These are phyloP conservation scores for Corydoras maculifer DNA, from an alignment of 2,113 vertebrate genomes.

Conservation along the genomic window DNA sequence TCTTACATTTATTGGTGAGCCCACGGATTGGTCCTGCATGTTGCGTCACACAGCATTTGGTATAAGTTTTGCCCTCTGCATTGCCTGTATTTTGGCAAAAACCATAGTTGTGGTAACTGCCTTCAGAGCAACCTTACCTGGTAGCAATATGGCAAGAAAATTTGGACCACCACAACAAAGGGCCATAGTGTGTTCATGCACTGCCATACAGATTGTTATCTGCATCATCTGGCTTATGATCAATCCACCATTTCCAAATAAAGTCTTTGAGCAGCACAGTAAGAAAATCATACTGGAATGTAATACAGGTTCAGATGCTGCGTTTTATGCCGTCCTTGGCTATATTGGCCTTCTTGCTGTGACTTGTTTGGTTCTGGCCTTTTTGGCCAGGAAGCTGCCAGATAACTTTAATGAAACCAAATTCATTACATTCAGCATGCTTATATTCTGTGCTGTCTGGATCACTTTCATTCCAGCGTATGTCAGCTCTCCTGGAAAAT, in stretches of 20 bases:
- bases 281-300: slow-evolving; percentile 64
- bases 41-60: slow-evolving; percentile 49
- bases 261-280: slow-evolving; percentile 48
- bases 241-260: slow-evolving; percentile 60
- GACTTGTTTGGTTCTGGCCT: slow-evolving; percentile 47
- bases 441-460: slow-evolving; percentile 55
- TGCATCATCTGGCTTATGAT: slow-evolving; percentile 60
- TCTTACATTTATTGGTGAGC: slow-evolving; percentile 50
- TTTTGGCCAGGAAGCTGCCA: slow-evolving; percentile 50
- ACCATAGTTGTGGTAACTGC: slow-evolving; percentile 50
- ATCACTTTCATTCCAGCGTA: slow-evolving; percentile 53
- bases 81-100: slow-evolving; percentile 52
- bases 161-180: slow-evolving; percentile 49
- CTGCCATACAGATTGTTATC: slow-evolving; percentile 60
- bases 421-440: slow-evolving; percentile 54
- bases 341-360: slow-evolving; percentile 48
- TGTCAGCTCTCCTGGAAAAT: slow-evolving; percentile 53
- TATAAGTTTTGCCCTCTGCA: slow-evolving; percentile 48
- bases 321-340: slow-evolving; percentile 46
- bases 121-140: slow-evolving; percentile 47
- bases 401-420: slow-evolving; percentile 57
- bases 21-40: slow-evolving; percentile 63
- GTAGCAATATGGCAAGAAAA: slow-evolving; percentile 37
- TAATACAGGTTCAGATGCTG: slow-evolving; percentile 49
- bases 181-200: slow-evolving; percentile 51